phyloP scores from a whole-genome alignment of 92 coral and sea anemone genomes.

The Phenganax subtilis region DNA sequence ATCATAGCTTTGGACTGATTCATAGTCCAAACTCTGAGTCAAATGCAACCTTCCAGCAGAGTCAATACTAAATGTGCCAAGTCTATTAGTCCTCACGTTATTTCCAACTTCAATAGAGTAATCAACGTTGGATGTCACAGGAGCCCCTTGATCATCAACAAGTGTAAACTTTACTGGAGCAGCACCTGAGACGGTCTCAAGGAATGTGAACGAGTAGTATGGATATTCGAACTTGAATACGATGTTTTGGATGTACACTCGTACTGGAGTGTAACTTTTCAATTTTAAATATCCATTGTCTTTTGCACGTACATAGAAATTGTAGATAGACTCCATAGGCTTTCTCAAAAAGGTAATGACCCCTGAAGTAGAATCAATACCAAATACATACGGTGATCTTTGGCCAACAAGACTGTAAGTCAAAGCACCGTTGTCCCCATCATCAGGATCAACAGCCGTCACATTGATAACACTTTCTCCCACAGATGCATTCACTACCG shows the following conservation, averaged over 20 bases:
- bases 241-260: constrained; percentile 55
- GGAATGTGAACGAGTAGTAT: constrained; percentile 57
- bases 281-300: constrained; percentile 76
- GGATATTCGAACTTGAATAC: constrained; percentile 66
- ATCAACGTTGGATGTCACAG: constrained; percentile 47
- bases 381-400: constrained; percentile 89
- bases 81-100: constrained; percentile 46
- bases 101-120: constrained; percentile 67
- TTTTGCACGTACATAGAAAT: constrained; percentile 76
- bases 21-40: constrained; percentile 59
- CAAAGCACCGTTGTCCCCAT: constrained; percentile 76
- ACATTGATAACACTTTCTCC: constrained; percentile 68
- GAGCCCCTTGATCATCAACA: constrained; percentile 55
- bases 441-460: constrained; percentile 82
- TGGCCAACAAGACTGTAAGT: constrained; percentile 84
- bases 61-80: constrained; percentile 55
- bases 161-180: constrained; percentile 52
- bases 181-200: constrained; percentile 48
- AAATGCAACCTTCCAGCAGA: constrained; percentile 61
- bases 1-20: constrained; percentile 68
- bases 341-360: constrained; percentile 56
- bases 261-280: constrained; percentile 58
- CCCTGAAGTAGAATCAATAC: constrained; percentile 63
- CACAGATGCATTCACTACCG: constrained; percentile 43
- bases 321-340: constrained; percentile 75